phyloP scores from a whole-genome alignment of 2,113 vertebrate species.

The Ciconia stormi region DNA sequence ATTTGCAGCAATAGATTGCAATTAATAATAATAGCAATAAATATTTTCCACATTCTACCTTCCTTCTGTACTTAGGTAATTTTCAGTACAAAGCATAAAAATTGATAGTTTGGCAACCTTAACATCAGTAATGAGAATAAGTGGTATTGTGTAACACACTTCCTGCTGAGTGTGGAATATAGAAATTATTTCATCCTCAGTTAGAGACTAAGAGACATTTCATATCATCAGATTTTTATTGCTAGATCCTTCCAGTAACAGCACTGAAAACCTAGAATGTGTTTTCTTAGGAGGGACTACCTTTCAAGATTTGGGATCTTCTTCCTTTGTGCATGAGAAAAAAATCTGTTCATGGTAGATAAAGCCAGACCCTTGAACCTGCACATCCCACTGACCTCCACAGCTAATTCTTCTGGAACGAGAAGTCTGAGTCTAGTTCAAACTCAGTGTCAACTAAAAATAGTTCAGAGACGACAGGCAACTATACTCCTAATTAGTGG shows the following conservation, averaged over 20 bases:
- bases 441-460: conserved; percentile 26
- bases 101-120: neutral
- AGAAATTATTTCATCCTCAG: neutral
- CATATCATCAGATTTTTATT: neutral
- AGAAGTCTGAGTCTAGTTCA: neutral
- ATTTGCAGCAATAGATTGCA: neutral
- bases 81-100: neutral
- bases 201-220: neutral
- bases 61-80: neutral
- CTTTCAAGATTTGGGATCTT: neutral
- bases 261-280: neutral
- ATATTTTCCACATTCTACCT: neutral
- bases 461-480: neutral
- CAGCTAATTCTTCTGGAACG: neutral
- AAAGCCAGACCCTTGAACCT: neutral
- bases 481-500: neutral
- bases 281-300: neutral
- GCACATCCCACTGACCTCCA: neutral
- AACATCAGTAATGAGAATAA: neutral
- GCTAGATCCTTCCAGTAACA: neutral
- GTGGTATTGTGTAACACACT: neutral
- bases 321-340: neutral
- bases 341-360: neutral
- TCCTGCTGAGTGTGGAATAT: neutral
- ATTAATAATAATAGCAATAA: neutral